Base-by-base conservation (phyloP, 2,888 invertebrate species). In the Listrodromus nycthemerus region DNA sequence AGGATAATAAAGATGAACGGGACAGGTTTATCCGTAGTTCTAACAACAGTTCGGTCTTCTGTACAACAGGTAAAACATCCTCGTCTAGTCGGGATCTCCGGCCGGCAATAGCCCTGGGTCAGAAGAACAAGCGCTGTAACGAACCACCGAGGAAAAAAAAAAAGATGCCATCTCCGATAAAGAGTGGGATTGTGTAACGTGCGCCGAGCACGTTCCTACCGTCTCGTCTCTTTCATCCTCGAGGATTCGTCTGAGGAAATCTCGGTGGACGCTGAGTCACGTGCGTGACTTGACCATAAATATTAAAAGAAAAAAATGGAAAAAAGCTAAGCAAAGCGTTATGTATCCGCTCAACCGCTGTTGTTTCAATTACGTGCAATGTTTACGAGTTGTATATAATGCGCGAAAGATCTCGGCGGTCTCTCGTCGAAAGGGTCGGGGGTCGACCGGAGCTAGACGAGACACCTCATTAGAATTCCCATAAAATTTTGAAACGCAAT, bases 121-220 rank as follows among this genome's bases (percentile, higher is more conserved):
- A 61, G 27, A 30, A 30, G 27, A 24, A 48, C 73, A 61, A 50
- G 50, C 8, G 19, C 50, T 52, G 45, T 41, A 73, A 73, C 61
- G 73, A 73, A 45, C 27, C 61, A 24, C 6, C 16, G 41, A 52
- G 58, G 55, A 63, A 61, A 61, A 77, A 52, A 50, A 50, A 10
- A 13, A 55, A 55, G 58, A 77, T 69, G 58, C 19, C 21, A 24
- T 10, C 61, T 30, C 21, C 55, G 77, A 77, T 77, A 77, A 48
- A 77, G 69, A 13, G 45, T 33, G 30, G 52, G 65, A 37, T 67
- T 24, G 76, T 67, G 41, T 58, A 77, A 77, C 77, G 45, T 61
- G 55, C 45, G 16, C 61, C 69, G 45, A 58, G 41, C 67, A 58
- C 55, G 67, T 67, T 58, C 55, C 77, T 24, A 73, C 37, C 55